These are phyloP conservation scores for Tupiocoris notatus DNA, from an alignment of 2,888 invertebrate species.

Conservation along the genomic window DNA sequence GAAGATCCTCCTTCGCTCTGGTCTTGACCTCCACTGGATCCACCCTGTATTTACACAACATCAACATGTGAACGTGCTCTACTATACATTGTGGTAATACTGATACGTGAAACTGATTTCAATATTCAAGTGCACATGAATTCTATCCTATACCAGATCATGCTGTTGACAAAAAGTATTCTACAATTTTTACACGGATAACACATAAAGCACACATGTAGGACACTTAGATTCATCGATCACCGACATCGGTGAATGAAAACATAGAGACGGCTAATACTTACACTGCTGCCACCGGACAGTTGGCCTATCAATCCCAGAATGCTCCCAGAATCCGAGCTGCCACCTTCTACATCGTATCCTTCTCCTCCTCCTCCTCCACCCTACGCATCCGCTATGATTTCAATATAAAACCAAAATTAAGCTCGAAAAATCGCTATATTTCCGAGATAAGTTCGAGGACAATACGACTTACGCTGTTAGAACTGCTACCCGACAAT, in stretches of 20 bases:
- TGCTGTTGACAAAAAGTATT: background rate
- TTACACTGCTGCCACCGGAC: constrained; percentile 48
- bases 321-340: constrained; percentile 49
- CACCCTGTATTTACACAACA: constrained; percentile 20
- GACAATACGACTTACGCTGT: constrained; percentile 37
- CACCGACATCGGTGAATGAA: too few relatives aligned
- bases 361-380: constrained; percentile 40
- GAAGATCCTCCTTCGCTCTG: constrained; percentile 25
- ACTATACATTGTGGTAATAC: background rate
- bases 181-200: background rate
- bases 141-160: background rate
- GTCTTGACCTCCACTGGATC: constrained; percentile 17
- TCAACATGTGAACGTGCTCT: background rate
- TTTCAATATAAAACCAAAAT: constrained; percentile 25
- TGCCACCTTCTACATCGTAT: constrained; percentile 41
- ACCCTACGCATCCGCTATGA: constrained; percentile 32
- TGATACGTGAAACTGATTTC: too few relatives aligned
- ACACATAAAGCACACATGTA: constrained; percentile 4
- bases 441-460: background rate
- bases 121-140: background rate
- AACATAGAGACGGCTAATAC: too few relatives aligned
- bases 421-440: constrained; percentile 3
- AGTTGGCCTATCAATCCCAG: constrained; percentile 48
- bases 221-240: background rate
- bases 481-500: constrained; percentile 48